phyloP scores from a whole-genome alignment of 2,113 vertebrate genomes.

The Hyla sarda region DNA sequence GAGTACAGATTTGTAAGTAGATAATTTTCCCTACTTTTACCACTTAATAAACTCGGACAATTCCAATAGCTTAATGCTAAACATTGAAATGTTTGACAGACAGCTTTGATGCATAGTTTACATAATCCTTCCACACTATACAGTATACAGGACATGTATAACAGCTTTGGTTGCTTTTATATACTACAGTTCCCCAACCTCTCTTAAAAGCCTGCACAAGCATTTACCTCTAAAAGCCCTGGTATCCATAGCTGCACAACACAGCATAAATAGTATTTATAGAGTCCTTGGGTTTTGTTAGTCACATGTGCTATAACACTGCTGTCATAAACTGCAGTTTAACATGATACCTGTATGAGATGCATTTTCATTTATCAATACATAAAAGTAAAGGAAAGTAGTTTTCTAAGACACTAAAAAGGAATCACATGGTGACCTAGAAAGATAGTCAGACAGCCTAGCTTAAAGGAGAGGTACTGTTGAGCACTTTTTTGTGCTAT shows the following conservation, averaged over 20 bases:
- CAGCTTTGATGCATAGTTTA: too few species aligned
- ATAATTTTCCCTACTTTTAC: too few species aligned
- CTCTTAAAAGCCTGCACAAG: not conserved
- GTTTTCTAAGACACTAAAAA: not conserved
- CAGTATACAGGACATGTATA: not conserved
- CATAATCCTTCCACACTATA: too few species aligned
- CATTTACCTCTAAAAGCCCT: not conserved
- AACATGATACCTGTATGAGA: conserved; percentile 14
- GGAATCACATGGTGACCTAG: not conserved
- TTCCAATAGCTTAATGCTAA: too few species aligned
- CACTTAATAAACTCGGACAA: too few species aligned
- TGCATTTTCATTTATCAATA: not conserved
- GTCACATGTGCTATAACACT: conserved; percentile 40
- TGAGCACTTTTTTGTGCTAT: too few species aligned
- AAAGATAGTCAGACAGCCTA: not conserved
- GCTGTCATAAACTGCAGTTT: conserved; percentile 26
- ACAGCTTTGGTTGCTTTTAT: not conserved
- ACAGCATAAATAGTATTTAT: not conserved
- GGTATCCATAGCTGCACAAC: conserved; percentile 44
- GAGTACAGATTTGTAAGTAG: too few species aligned
- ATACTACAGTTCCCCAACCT: not conserved
- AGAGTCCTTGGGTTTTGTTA: conserved; percentile 36
- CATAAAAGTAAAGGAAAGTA: not conserved
- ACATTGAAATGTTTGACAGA: too few species aligned
- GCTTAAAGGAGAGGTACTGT: too few species aligned